Evolutionary conservation across 2,888 invertebrate genomes (phyloP).

Genomic region (Leistus spinibarbis): DNA sequence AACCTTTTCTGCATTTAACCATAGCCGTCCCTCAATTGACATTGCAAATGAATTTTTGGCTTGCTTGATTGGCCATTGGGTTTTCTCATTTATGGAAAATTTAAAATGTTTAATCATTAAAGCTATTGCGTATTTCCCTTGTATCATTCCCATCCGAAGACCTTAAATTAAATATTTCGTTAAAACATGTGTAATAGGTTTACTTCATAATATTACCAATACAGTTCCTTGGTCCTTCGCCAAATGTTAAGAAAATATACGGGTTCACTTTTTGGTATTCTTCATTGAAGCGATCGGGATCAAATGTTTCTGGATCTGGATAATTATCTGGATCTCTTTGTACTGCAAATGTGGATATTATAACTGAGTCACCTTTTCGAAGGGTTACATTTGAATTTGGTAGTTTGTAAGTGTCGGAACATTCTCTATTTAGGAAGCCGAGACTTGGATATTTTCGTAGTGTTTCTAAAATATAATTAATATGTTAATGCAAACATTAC

Average conservation of each 20-base stretch:
- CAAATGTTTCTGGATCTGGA: slow-evolving; percentile 35
- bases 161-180: neutral
- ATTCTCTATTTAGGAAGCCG: slow-evolving; percentile 27
- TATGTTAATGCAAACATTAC: no score
- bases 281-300: slow-evolving; percentile 36
- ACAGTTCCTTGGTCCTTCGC: slow-evolving; percentile 37
- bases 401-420: slow-evolving; percentile 21
- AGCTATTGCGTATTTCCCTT: slow-evolving; percentile 1
- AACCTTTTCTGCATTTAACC: slow-evolving; percentile 7
- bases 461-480: slow-evolving; percentile 12
- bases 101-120: neutral
- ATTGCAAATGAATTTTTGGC: slow-evolving; percentile 7
- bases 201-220: slow-evolving; percentile 24
- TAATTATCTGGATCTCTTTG: slow-evolving; percentile 31
- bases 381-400: slow-evolving; percentile 31
- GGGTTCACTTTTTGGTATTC: slow-evolving; percentile 6
- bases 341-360: slow-evolving; percentile 26
- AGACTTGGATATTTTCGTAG: slow-evolving; percentile 31
- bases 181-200: neutral
- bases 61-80: neutral
- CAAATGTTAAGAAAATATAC: slow-evolving; percentile 35
- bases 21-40: neutral
- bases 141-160: neutral
- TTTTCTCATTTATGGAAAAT: neutral
- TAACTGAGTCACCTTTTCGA: slow-evolving; percentile 11